phyloP scores from a whole-genome alignment of 2,113 vertebrate genomes.

The Apaloderma vittatum region DNA sequence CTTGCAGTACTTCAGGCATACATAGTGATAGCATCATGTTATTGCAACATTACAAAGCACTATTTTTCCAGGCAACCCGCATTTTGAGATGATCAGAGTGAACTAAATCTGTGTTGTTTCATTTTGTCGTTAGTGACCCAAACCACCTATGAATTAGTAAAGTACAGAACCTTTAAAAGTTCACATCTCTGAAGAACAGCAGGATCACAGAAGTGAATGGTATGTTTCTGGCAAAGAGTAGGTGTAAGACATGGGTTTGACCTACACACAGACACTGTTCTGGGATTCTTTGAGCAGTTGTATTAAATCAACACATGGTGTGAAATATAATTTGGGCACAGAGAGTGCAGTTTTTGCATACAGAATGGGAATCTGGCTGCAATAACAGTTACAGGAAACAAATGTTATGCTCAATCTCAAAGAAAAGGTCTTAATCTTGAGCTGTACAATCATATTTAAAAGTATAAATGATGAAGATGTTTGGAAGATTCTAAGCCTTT shows the following conservation, averaged over 20 bases:
- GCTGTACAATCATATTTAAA: neutral
- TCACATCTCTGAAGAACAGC: neutral
- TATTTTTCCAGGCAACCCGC: neutral
- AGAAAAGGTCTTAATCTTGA: neutral
- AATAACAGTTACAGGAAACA: neutral
- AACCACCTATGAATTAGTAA: neutral
- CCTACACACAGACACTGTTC: neutral
- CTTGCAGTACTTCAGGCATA: neutral
- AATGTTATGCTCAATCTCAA: neutral
- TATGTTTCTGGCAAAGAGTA: neutral
- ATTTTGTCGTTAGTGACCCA: neutral
- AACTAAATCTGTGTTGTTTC: neutral
- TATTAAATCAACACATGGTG: neutral
- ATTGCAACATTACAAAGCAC: neutral
- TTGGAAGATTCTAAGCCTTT: neutral
- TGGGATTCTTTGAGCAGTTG: neutral
- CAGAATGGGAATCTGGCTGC: neutral
- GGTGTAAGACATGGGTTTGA: neutral
- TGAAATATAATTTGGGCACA: neutral
- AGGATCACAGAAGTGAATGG: neutral
- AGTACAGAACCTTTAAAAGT: neutral
- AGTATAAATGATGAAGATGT: neutral
- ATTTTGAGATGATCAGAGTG: neutral
- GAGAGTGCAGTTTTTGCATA: neutral
- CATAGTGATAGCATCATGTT: neutral